Evolutionary conservation across 37 sponge, comb jelly and placozoan species (phyloP).

Genomic region (Bolinopsis microptera): DNA sequence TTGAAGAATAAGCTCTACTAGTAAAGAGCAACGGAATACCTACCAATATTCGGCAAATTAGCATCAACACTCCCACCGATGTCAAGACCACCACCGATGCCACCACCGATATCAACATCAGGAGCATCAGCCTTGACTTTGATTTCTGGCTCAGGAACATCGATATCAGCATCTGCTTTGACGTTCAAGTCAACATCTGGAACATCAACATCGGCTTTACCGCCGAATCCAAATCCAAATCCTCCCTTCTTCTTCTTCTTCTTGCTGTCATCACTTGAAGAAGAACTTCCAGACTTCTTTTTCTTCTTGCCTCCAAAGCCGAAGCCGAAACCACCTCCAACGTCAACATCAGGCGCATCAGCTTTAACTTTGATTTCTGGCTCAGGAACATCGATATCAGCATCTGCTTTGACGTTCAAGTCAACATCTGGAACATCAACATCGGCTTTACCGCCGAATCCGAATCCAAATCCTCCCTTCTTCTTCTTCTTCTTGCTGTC

Average conservation of each 20-base stretch:
- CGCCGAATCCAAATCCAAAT: slow-evolving; percentile 8
- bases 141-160: slow-evolving; percentile 9
- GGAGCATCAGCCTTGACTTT: slow-evolving; percentile 19
- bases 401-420: neutral
- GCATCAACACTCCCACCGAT: neutral
- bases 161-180: neutral
- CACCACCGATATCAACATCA: neutral
- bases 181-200: neutral
- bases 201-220: neutral
- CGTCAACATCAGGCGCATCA: neutral
- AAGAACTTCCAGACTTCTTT: slow-evolving; percentile 18
- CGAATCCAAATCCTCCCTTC: slow-evolving; percentile 59
- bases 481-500: slow-evolving; percentile 50
- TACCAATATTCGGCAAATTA: neutral
- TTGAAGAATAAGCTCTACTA: no score
- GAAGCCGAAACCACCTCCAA: slow-evolving; percentile 27
- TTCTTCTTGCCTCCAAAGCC: slow-evolving; percentile 29
- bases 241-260: slow-evolving; percentile 49
- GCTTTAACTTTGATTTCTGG: neutral
- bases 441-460: slow-evolving; percentile 45
- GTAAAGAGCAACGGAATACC: no score
- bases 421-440: neutral
- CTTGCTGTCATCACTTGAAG: neutral
- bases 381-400: neutral
- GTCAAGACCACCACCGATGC: neutral